phyloP scores from a whole-genome alignment of 2,113 vertebrate genomes.

The Corythornis cristatus region DNA sequence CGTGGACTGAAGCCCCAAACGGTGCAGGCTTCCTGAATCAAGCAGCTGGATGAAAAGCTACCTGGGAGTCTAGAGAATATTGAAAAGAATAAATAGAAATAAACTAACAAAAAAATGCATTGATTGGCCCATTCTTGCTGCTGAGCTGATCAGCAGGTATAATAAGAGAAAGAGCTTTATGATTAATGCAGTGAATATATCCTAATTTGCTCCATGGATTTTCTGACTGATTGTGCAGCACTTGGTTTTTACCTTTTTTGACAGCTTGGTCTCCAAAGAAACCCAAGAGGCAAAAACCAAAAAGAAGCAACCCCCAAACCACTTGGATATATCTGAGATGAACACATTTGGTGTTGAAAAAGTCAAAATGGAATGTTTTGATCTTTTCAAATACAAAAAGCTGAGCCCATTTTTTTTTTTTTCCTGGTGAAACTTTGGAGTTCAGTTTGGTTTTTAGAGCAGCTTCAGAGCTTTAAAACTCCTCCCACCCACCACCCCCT shows the following conservation, averaged over 20 bases:
- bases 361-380: not conserved
- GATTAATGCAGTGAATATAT: not conserved
- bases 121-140: not conserved
- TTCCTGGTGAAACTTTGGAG: not conserved
- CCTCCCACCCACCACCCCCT: accelerated
- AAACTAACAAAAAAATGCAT: not conserved
- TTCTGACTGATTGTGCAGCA: not conserved
- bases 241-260: not conserved
- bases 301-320: not conserved
- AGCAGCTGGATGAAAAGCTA: not conserved
- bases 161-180: not conserved
- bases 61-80: not conserved
- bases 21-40: not conserved
- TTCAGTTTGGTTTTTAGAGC: not conserved
- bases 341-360: not conserved
- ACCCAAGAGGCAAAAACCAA: not conserved
- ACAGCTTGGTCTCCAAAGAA: not conserved
- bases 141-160: not conserved
- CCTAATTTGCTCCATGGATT: not conserved
- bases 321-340: not conserved
- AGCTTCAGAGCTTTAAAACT: not conserved
- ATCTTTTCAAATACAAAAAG: not conserved
- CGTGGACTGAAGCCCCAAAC: not conserved
- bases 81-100: not conserved
- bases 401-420: not conserved